Evolutionary conservation across 2,888 invertebrate genomes (phyloP).

Genomic region (Cheilosia scutellata): DNA sequence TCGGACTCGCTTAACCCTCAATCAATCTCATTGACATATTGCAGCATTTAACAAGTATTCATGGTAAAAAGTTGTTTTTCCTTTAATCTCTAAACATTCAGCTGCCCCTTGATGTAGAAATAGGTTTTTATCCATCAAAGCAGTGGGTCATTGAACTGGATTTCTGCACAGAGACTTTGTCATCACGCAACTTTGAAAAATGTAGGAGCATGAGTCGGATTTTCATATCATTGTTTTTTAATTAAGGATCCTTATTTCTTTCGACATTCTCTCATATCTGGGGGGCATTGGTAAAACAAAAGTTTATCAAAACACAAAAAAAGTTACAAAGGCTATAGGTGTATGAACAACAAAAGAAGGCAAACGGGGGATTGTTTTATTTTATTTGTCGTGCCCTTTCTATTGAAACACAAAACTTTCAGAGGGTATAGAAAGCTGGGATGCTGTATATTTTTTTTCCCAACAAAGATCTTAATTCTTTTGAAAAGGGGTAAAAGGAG

Average conservation of each 20-base stretch:
- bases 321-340: slow-evolving; percentile 21
- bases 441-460: slow-evolving; percentile 13
- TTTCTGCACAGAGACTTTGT: slow-evolving; percentile 3
- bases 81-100: too few relatives aligned
- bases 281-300: slow-evolving; percentile 33
- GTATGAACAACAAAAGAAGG: slow-evolving; percentile 4
- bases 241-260: slow-evolving; percentile 19
- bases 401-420: slow-evolving; percentile 11
- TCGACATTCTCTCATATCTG: slow-evolving; percentile 20
- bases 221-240: slow-evolving; percentile 36
- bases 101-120: too few relatives aligned
- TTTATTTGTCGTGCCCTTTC: too few relatives aligned
- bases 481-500: slow-evolving; percentile 7
- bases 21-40: slow-evolving; percentile 27
- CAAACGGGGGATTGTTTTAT: not conserved
- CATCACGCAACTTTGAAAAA: not conserved
- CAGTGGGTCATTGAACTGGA: not conserved
- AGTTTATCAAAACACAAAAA: slow-evolving; percentile 14
- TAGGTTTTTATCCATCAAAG: too few relatives aligned
- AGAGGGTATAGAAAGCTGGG: slow-evolving; percentile 28
- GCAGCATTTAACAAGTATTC: not conserved
- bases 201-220: not conserved
- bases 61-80: not conserved
- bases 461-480: slow-evolving; percentile 12
- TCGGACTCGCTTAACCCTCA: not conserved